Conservation (phyloP, 2,888 invertebrate genomes). For the Tanaodytes sp. region DNA sequence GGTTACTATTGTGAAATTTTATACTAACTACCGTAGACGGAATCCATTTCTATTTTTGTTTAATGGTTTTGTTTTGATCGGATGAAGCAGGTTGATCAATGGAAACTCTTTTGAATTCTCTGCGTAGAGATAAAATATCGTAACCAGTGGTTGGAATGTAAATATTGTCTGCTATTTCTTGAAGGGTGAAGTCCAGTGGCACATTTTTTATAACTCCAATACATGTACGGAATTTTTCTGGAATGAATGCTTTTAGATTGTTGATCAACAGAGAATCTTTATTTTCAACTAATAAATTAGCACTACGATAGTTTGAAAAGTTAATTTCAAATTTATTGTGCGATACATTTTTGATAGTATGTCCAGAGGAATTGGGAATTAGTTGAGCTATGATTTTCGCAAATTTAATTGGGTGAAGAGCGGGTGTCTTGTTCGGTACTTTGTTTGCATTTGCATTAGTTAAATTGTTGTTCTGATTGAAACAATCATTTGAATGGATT, state of each 20-base stretch:
- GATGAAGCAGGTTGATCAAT: too few relatives aligned
- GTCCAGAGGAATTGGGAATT: background rate
- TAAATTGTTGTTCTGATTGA: too few relatives aligned
- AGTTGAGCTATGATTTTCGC: background rate
- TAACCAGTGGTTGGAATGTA: background rate
- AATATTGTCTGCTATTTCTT: slow-evolving; percentile 4
- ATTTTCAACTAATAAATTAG: background rate
- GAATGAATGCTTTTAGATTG: slow-evolving; percentile 1
- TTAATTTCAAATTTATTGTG: slow-evolving; percentile 3
- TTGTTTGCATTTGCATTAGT: too few relatives aligned
- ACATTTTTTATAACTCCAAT: background rate
- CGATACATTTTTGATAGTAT: background rate
- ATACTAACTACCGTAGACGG: background rate
- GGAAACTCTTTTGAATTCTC: background rate
- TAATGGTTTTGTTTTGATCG: too few relatives aligned
- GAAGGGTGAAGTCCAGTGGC: background rate
- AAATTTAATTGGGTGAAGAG: slow-evolving; percentile 1
- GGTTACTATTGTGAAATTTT: background rate
- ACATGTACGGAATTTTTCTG: slow-evolving; percentile 10
- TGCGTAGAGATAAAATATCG: background rate
- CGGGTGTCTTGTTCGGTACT: background rate
- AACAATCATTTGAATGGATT: background rate
- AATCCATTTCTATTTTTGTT: background rate
- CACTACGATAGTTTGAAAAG: background rate
- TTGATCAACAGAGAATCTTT: background rate